Percentiles rank a stretch among this genome's conserved stretches.
phyloP scores from a whole-genome alignment of 1,140 invertebrate species.

The Onthophagus taurus region DNA sequence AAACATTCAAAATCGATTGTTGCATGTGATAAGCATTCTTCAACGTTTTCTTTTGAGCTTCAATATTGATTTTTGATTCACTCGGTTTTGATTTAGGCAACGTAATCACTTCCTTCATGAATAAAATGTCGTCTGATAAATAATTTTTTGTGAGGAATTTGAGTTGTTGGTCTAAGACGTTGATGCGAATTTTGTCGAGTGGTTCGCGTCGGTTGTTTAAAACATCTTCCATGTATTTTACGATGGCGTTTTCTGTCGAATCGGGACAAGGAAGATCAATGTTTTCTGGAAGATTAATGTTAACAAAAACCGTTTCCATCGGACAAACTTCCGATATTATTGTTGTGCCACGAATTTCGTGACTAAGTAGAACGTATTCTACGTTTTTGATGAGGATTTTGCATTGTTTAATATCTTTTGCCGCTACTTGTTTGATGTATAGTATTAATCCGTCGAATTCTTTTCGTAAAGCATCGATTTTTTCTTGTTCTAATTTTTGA shows the following conservation, averaged over 20 bases:
- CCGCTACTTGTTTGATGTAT: slow-evolving; percentile 18
- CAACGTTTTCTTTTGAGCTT: slow-evolving; percentile 12
- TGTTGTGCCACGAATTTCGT: slow-evolving; percentile 22
- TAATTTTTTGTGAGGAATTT: slow-evolving; percentile 5
- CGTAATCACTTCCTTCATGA: slow-evolving; percentile 5
- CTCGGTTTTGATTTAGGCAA: slow-evolving; percentile 1
- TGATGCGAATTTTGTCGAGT: slow-evolving; percentile 4
- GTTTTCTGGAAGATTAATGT: slow-evolving; percentile 4
- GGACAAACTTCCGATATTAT: slow-evolving; percentile 15
- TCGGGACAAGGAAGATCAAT: slow-evolving; percentile 1
- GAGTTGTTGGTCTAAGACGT: background rate
- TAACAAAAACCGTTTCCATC: slow-evolving; percentile 11
- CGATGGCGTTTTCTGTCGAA: slow-evolving; percentile 1
- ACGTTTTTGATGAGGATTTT: slow-evolving; percentile 19
- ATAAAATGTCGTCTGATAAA: slow-evolving; percentile 8
- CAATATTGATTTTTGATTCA: slow-evolving; percentile 1
- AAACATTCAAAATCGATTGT: slow-evolving; percentile 10
- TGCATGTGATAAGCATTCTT: slow-evolving; percentile 15
- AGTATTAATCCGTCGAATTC: slow-evolving; percentile 20
- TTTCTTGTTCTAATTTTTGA: slow-evolving; percentile 17
- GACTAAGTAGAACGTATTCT: slow-evolving; percentile 21
- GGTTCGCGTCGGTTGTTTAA: slow-evolving; percentile 2
- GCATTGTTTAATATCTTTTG: slow-evolving; percentile 17
- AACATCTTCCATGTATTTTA: slow-evolving; percentile 12
- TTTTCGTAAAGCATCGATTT: slow-evolving; percentile 17